Conservation (phyloP, 2,797 vertebrate genomes). For the Urosaurus nigricauda region DNA sequence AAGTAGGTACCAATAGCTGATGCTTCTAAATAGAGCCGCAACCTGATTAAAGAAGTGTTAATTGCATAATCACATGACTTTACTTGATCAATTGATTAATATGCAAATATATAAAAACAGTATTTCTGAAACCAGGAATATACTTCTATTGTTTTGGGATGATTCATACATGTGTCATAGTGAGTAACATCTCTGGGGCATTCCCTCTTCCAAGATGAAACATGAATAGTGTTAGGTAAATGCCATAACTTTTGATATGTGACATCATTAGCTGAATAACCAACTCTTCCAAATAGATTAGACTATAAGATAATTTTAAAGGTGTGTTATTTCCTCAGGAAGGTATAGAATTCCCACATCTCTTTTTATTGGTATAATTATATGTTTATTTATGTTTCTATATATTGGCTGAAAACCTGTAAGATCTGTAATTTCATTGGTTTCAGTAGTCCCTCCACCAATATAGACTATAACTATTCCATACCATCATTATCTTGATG, state of each 20-base stretch:
- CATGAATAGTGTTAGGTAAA: not conserved
- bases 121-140: not conserved
- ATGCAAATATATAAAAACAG: not conserved
- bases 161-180: not conserved
- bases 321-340: slow-evolving; percentile 77
- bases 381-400: not conserved
- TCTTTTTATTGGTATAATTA: slow-evolving; percentile 69
- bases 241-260: not conserved
- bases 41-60: not conserved
- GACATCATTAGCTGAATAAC: not conserved
- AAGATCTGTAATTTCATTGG: too few relatives aligned
- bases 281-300: not conserved
- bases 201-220: too few relatives aligned
- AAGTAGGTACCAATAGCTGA: not conserved
- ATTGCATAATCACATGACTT: not conserved
- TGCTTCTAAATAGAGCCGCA: not conserved
- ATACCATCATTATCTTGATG: too few relatives aligned
- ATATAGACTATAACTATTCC: too few relatives aligned
- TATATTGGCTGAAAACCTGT: too few relatives aligned
- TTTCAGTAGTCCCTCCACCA: too few relatives aligned
- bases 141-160: not conserved
- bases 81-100: slow-evolving; percentile 1
- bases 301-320: slow-evolving; percentile 69
- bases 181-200: not conserved
- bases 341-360: slow-evolving; percentile 72